phyloP scores from a whole-genome alignment of 2,888 invertebrate species.

The Thelaira solivaga region DNA sequence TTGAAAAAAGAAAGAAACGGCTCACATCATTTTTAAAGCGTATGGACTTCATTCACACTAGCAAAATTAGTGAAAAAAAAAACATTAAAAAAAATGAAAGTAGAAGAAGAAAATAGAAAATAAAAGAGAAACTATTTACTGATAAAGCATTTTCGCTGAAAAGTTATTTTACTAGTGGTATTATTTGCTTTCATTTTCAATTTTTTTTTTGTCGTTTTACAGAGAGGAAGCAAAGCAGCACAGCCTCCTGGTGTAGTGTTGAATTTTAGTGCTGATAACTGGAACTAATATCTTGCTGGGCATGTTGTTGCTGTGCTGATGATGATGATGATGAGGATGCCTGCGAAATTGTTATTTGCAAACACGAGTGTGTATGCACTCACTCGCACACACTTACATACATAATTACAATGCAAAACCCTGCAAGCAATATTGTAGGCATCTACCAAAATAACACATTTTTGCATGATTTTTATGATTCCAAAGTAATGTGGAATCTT shows the following conservation, averaged over 20 bases:
- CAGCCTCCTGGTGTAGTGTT: not conserved
- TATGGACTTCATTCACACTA: not conserved
- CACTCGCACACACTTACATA: no score
- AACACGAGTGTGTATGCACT: not conserved
- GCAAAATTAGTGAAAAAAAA: no score
- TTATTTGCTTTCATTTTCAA: no score
- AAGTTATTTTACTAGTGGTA: slow-evolving; percentile 15
- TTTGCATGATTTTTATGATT: no score
- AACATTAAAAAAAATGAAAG: no score
- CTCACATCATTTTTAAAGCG: not conserved
- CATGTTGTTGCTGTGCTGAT: not conserved
- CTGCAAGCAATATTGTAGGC: no score
- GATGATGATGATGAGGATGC: slow-evolving; percentile 8
- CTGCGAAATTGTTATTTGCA: not conserved
- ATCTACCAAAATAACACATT: no score
- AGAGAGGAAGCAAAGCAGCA: not conserved
- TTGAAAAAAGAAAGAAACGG: not conserved
- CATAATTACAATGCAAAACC: no score
- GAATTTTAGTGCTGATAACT: slow-evolving; percentile 23
- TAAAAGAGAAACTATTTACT: slow-evolving; percentile 18
- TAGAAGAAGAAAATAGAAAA: not conserved
- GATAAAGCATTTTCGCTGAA: slow-evolving; percentile 38
- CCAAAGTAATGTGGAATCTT: no score
- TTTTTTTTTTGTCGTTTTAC: not conserved
- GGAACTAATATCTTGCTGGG: not conserved